These are phyloP conservation scores for Trichomalopsis sarcophagae DNA, from an alignment of 1,140 invertebrate species.

Conservation along the genomic window DNA sequence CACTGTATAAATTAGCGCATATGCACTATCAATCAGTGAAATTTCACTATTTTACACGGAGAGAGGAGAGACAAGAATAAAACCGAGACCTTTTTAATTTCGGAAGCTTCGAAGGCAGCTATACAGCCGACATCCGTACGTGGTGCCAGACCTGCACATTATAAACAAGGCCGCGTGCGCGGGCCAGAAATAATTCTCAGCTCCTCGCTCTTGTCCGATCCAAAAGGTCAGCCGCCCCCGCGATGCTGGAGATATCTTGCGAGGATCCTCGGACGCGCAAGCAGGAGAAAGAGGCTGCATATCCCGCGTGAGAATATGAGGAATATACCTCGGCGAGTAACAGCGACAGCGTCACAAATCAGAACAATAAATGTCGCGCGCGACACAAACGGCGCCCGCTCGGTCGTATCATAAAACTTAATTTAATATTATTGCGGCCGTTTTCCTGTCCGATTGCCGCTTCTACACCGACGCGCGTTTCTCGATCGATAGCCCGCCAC, in stretches of 20 bases:
- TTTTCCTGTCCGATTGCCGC: conserved; percentile 38
- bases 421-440: conserved; percentile 59
- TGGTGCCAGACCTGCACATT: too few species aligned
- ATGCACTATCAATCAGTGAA: too few species aligned
- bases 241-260: neutral
- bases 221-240: too few species aligned
- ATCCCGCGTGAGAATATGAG: neutral
- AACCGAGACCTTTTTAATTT: too few species aligned
- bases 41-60: too few species aligned
- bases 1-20: too few species aligned
- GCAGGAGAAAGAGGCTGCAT: neutral
- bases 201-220: too few species aligned
- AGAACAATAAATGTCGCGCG: conserved; percentile 36
- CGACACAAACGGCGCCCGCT: neutral
- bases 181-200: too few species aligned
- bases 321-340: neutral
- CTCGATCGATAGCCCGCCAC: conserved; percentile 15
- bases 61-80: too few species aligned
- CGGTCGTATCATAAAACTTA: conserved; percentile 60
- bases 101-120: too few species aligned
- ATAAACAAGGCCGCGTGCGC: too few species aligned
- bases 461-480: conserved; percentile 36
- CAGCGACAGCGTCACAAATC: conserved; percentile 31
- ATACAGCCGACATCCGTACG: too few species aligned
- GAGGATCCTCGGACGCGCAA: neutral